Percentiles rank a stretch among this genome's conserved stretches.
These are phyloP conservation scores for Halisarca cf. caerulea DNA, from an alignment of 37 sponge, comb jelly and placozoan genomes.

Conservation along the genomic window DNA sequence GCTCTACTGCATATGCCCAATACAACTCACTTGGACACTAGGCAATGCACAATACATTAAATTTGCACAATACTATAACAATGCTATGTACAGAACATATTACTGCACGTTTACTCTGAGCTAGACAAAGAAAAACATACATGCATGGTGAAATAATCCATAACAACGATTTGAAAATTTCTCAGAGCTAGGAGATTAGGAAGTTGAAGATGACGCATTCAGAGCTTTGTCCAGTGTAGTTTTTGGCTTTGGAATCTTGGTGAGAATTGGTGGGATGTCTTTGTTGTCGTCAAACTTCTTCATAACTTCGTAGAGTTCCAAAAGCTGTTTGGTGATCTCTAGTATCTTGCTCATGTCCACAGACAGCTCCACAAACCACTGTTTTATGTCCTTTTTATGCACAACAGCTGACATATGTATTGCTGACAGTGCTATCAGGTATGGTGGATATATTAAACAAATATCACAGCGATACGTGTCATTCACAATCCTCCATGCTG, in stretches of 20 bases:
- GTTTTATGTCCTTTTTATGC: constrained; percentile 89
- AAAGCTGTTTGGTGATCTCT: constrained; percentile 83
- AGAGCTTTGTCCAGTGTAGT: neutral
- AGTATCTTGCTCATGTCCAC: constrained; percentile 86
- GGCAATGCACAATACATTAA: too few relatives aligned
- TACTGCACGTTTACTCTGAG: too few relatives aligned
- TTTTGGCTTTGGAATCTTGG: constrained; percentile 76
- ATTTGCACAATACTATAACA: too few relatives aligned
- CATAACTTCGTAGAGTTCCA: constrained; percentile 93
- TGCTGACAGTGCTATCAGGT: constrained; percentile 89
- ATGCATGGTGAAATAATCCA: too few relatives aligned
- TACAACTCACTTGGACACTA: too few relatives aligned
- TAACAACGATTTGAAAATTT: too few relatives aligned
- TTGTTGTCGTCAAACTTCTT: constrained; percentile 92
- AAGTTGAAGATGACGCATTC: neutral
- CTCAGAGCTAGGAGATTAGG: too few relatives aligned
- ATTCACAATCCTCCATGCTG: constrained; percentile 91
- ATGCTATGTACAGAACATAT: too few relatives aligned
- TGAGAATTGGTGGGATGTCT: constrained; percentile 81
- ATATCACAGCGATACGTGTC: constrained; percentile 90
- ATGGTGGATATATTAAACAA: constrained; percentile 89
- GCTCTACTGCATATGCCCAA: too few relatives aligned
- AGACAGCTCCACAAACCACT: constrained; percentile 88
- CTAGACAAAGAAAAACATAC: too few relatives aligned
- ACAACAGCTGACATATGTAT: constrained; percentile 97